Percentiles rank a stretch among this genome's conserved stretches.
Conservation (phyloP, 2,113 vertebrate species). For the Haliaeetus leucogaster region DNA sequence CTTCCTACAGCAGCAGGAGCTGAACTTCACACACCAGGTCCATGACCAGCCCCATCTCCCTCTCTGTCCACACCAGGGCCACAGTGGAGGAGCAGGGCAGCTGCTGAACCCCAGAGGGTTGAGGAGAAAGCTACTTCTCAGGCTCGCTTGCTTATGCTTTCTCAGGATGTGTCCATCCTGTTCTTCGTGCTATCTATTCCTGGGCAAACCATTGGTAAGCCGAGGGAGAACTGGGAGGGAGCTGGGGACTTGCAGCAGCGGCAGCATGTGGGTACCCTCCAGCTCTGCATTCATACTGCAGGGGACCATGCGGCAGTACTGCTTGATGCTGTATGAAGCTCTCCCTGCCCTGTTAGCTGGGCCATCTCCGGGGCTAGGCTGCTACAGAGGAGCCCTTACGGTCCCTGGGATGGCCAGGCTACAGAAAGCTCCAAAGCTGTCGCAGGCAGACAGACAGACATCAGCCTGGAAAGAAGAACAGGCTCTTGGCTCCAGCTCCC, state of each 20-base stretch:
- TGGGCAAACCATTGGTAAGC: neutral
- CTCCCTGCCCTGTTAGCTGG: neutral
- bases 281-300: neutral
- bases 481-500: neutral
- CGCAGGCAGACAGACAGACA: neutral
- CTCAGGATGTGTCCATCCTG: neutral
- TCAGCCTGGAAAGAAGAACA: neutral
- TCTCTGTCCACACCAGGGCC: neutral
- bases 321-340: neutral
- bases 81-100: neutral
- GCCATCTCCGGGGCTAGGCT: neutral
- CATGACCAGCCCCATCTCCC: neutral
- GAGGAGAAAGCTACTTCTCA: neutral
- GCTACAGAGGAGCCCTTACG: neutral
- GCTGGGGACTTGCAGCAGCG: neutral
- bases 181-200: neutral
- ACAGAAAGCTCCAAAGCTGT: neutral
- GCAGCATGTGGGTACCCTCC: neutral
- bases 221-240: neutral
- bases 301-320: neutral
- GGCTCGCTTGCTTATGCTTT: neutral
- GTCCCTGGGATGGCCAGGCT: neutral
- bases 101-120: neutral
- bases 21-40: neutral
- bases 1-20: neutral